A percentile compares a stretch with the other conserved stretches of the same genome.
Conservation (phyloP, 2,888 invertebrate genomes). For the Slavum lentiscoides region DNA sequence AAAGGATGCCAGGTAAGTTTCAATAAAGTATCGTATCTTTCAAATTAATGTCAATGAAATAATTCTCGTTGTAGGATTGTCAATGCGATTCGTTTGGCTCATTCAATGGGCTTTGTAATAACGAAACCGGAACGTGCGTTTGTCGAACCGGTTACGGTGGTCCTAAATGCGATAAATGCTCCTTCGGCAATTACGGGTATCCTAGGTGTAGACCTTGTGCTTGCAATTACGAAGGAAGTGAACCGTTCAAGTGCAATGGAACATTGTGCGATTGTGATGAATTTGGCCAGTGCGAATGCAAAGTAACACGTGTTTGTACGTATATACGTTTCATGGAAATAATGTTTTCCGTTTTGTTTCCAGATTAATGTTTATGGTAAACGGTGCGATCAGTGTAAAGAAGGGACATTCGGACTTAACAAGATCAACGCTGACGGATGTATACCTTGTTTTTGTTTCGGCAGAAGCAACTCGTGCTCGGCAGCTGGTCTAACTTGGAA, state of each 20-base stretch:
- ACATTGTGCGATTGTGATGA: constrained; percentile 73
- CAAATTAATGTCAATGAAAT: background rate
- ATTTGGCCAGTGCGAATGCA: constrained; percentile 85
- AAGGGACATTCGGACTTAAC: constrained; percentile 84
- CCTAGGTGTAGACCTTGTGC: constrained; percentile 69
- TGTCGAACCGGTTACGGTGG: constrained; percentile 78
- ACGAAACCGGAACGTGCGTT: constrained; percentile 71
- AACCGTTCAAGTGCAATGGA: constrained; percentile 62
- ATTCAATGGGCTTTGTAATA: constrained; percentile 70
- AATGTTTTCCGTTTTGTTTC: constrained; percentile 46
- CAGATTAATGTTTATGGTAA: constrained; percentile 81
- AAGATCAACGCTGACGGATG: constrained; percentile 81
- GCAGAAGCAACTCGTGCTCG: constrained; percentile 76
- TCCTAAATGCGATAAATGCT: constrained; percentile 79
- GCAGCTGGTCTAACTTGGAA: constrained; percentile 84
- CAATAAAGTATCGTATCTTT: background rate
- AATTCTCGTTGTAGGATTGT: constrained; percentile 64
- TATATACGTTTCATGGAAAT: background rate
- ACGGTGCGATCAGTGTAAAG: constrained; percentile 80
- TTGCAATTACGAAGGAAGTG: constrained; percentile 73
- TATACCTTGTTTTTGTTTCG: constrained; percentile 95
- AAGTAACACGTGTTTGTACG: constrained; percentile 63
- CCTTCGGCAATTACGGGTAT: constrained; percentile 84
- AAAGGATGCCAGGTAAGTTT: constrained; percentile 70
- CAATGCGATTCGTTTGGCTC: constrained; percentile 75